These are phyloP conservation scores for Chionis minor DNA, from an alignment of 2,113 vertebrate species.

Conservation along the genomic window DNA sequence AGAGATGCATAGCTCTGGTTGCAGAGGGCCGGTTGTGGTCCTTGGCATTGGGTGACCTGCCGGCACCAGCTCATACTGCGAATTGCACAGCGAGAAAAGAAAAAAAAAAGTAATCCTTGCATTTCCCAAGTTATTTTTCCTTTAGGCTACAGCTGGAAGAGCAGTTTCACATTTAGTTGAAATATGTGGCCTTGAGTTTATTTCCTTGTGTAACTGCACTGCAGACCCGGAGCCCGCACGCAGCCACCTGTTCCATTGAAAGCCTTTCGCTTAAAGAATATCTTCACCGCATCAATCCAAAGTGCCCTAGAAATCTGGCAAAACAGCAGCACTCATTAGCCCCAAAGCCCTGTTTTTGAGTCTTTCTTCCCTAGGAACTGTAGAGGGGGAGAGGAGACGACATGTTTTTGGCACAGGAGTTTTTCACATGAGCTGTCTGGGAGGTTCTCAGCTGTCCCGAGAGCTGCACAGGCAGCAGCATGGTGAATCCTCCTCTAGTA, in stretches of 20 bases:
- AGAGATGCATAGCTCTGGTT: background rate
- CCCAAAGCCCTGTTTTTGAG: background rate
- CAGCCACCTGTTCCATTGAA: background rate
- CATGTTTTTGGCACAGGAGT: background rate
- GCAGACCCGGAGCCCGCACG: accelerated
- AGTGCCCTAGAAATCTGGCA: background rate
- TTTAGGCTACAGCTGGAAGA: background rate
- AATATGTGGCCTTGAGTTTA: background rate
- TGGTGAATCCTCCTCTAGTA: accelerated
- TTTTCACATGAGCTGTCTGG: background rate
- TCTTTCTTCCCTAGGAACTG: background rate
- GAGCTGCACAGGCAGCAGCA: background rate
- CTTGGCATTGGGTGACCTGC: background rate
- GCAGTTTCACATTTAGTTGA: background rate
- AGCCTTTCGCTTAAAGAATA: background rate
- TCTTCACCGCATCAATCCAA: background rate
- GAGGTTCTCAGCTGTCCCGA: background rate
- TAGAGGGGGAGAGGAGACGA: background rate
- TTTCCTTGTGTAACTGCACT: background rate
- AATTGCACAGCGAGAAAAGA: background rate
- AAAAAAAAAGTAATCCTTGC: background rate
- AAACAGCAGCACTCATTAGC: background rate
- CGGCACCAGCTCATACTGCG: background rate
- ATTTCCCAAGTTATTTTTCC: background rate
- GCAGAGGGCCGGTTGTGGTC: background rate